phyloP scores from a whole-genome alignment of 1,140 invertebrate species.

The Aplysia californica region DNA sequence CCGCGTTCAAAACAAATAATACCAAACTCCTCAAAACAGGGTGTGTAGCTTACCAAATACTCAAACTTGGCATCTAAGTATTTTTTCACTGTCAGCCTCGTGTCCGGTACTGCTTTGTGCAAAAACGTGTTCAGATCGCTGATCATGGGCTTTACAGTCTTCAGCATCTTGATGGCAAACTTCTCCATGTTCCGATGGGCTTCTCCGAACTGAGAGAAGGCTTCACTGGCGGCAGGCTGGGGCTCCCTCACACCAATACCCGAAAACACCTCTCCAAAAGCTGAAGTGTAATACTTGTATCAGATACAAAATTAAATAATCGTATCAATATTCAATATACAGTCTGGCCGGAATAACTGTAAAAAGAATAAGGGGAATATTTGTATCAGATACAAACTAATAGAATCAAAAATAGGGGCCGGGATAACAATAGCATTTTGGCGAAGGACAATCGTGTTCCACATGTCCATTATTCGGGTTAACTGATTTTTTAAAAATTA shows the following conservation, averaged over 20 bases:
- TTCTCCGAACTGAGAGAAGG: conserved; percentile 94
- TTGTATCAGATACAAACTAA: too few species aligned
- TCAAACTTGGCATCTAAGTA: conserved; percentile 98
- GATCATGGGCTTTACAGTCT: conserved; percentile 91
- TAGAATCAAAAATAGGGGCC: too few species aligned
- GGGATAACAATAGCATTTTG: too few species aligned
- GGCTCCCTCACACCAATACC: conserved; percentile 95
- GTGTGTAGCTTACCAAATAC: conserved; percentile 78
- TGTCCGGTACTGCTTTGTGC: conserved; percentile 97
- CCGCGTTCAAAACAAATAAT: too few species aligned
- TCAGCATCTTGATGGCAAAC: conserved; percentile 89
- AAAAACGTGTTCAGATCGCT: conserved; percentile 95
- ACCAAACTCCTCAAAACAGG: too few species aligned
- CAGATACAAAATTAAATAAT: too few species aligned
- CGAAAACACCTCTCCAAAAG: conserved; percentile 94
- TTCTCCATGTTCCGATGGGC: conserved; percentile 94
- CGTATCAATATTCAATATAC: too few species aligned
- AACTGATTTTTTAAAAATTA: too few species aligned
- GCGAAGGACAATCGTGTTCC: too few species aligned
- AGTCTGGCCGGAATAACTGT: too few species aligned
- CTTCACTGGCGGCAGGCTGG: conserved; percentile 93
- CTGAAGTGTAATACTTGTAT: conserved; percentile 69
- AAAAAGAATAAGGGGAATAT: too few species aligned
- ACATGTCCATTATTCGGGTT: too few species aligned
- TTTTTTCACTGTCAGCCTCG: conserved; percentile 95